A percentile compares a stretch with the other conserved stretches of the same genome.
phyloP scores from a whole-genome alignment of 1,140 invertebrate genomes.

The Ceratoteleas bidentatus region DNA sequence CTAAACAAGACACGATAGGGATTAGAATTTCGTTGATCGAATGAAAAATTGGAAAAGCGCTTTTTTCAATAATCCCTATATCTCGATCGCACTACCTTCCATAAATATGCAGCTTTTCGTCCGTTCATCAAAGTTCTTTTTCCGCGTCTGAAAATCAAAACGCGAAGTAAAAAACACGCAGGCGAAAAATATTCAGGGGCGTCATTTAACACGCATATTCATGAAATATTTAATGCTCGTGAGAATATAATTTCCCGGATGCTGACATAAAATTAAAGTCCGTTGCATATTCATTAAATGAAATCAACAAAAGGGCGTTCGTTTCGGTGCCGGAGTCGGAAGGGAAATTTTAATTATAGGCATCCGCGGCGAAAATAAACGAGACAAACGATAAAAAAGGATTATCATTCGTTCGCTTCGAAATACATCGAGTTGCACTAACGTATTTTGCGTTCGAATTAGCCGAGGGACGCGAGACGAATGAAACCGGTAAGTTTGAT shows the following conservation, averaged over 20 bases:
- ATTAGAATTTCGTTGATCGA: no score
- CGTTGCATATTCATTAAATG: conserved; percentile 30
- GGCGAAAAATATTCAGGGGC: conserved; percentile 3
- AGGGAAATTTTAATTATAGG: neutral
- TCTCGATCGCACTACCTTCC: no score
- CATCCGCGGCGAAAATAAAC: neutral
- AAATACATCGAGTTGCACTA: no score
- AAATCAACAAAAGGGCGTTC: neutral
- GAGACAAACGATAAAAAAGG: no score
- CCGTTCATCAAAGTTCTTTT: neutral
- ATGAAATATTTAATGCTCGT: conserved; percentile 28
- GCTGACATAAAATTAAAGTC: conserved; percentile 20
- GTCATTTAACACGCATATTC: conserved; percentile 30
- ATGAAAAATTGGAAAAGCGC: no score
- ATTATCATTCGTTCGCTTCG: no score
- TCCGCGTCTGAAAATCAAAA: conserved; percentile 6
- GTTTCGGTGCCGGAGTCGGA: neutral
- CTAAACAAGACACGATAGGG: no score
- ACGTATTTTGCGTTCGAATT: no score
- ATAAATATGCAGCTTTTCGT: no score
- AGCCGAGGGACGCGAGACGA: no score
- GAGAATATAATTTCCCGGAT: conserved; percentile 26
- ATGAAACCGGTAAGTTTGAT: no score
- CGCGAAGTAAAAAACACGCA: neutral
- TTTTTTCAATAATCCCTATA: no score